A percentile compares a stretch with the other conserved stretches of the same genome.
Conservation (phyloP, 2,797 vertebrate genomes). For the Syngnathus acus region DNA sequence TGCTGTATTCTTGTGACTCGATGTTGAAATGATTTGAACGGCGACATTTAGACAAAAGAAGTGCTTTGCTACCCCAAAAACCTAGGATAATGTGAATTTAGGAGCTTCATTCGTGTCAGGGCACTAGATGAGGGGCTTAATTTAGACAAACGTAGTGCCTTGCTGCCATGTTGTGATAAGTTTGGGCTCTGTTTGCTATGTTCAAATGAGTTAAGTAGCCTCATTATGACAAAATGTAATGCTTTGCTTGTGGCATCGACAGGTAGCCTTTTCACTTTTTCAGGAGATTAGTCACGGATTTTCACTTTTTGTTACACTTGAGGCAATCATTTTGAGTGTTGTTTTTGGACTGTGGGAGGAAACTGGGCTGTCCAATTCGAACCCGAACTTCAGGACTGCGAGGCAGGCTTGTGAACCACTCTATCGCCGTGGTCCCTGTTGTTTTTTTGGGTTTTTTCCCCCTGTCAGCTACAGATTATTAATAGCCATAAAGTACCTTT, state of each 20-base stretch:
- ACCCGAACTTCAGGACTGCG: too few relatives aligned
- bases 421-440: background rate
- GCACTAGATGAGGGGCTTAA: too few relatives aligned
- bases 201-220: too few relatives aligned
- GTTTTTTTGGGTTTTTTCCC: background rate
- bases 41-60: background rate
- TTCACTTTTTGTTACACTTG: background rate
- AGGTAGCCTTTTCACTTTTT: background rate
- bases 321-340: too few relatives aligned
- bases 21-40: background rate
- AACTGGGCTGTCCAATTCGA: too few relatives aligned
- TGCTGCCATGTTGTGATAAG: too few relatives aligned
- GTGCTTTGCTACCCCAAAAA: background rate
- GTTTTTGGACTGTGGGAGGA: too few relatives aligned
- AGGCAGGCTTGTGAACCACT: background rate
- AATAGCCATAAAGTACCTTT: conserved; percentile 59
- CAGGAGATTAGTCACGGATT: background rate
- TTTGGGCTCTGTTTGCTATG: too few relatives aligned
- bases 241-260: background rate
- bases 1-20: too few relatives aligned
- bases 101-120: background rate
- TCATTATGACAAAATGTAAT: too few relatives aligned
- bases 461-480: background rate
- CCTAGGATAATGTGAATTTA: background rate
- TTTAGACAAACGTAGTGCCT: too few relatives aligned